Conservation (phyloP, 2,113 vertebrate species). For the Amblyornis subalaris region DNA sequence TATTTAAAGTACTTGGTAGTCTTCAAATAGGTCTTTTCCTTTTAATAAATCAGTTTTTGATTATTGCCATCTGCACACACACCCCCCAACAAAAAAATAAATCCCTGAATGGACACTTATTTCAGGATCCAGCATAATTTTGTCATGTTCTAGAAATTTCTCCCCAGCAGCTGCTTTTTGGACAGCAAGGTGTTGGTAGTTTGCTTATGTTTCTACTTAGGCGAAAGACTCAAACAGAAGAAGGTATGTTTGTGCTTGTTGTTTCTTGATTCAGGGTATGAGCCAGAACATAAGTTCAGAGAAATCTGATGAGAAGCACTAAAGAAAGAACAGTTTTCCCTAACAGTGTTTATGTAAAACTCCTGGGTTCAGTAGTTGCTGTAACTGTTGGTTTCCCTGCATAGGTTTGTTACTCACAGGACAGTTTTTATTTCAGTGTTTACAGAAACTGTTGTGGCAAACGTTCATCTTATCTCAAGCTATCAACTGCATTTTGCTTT, state of each 20-base stretch:
- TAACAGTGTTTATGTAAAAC: background rate
- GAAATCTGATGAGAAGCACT: background rate
- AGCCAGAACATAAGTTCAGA: background rate
- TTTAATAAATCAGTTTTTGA: background rate
- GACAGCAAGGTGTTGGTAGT: background rate
- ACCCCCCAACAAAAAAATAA: rapidly evolving
- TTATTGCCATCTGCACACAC: background rate
- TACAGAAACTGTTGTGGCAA: background rate
- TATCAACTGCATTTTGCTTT: background rate
- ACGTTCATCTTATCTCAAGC: background rate
- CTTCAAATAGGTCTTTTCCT: background rate
- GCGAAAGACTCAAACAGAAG: background rate
- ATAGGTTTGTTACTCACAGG: background rate
- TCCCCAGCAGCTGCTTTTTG: background rate
- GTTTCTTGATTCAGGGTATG: background rate
- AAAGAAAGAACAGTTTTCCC: background rate
- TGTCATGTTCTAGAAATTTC: background rate
- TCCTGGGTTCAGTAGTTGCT: background rate
- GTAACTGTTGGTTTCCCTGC: background rate
- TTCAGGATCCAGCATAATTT: background rate
- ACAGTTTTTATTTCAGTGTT: background rate
- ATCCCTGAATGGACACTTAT: background rate
- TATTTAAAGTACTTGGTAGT: background rate
- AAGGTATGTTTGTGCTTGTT: background rate
- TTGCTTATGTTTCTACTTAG: background rate